Evolutionary conservation across 2,888 invertebrate genomes (phyloP).

Genomic region (Clostera curtula): DNA sequence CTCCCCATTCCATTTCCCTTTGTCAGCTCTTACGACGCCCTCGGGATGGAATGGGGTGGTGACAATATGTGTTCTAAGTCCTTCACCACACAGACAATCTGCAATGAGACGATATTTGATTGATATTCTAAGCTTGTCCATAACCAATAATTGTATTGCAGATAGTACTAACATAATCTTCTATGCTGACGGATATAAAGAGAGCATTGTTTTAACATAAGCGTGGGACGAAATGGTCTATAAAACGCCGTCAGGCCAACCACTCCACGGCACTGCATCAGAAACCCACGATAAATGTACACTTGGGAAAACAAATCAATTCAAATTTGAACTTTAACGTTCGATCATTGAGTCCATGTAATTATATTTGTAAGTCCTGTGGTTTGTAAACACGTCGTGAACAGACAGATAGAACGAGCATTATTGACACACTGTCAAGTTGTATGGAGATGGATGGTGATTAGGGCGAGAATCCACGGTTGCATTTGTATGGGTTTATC

Average conservation of each 20-base stretch:
- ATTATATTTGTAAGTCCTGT: slow-evolving; percentile 1
- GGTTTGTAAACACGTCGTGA: slow-evolving; percentile 8
- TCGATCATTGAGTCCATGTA: neutral
- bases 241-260: slow-evolving; percentile 18
- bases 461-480: too few species aligned
- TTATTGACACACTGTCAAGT: slow-evolving; percentile 25
- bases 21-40: too few species aligned
- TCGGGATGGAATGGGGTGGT: too few species aligned
- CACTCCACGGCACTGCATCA: slow-evolving; percentile 18
- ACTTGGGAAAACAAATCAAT: neutral
- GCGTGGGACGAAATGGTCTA: slow-evolving; percentile 24
- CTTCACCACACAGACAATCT: too few species aligned
- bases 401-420: slow-evolving; percentile 17
- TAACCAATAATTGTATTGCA: too few species aligned
- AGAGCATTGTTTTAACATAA: slow-evolving; percentile 19
- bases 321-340: slow-evolving; percentile 5
- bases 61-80: too few species aligned
- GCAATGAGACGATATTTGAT: too few species aligned
- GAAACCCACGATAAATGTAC: slow-evolving; percentile 3
- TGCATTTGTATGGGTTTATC: too few species aligned
- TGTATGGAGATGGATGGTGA: slow-evolving; percentile 14
- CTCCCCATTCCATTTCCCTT: too few species aligned
- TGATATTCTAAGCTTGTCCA: too few species aligned
- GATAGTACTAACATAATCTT: slow-evolving; percentile 13
- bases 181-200: slow-evolving; percentile 17